These are phyloP conservation scores for Crypturellus undulatus DNA, from an alignment of 2,113 vertebrate genomes.

Conservation along the genomic window DNA sequence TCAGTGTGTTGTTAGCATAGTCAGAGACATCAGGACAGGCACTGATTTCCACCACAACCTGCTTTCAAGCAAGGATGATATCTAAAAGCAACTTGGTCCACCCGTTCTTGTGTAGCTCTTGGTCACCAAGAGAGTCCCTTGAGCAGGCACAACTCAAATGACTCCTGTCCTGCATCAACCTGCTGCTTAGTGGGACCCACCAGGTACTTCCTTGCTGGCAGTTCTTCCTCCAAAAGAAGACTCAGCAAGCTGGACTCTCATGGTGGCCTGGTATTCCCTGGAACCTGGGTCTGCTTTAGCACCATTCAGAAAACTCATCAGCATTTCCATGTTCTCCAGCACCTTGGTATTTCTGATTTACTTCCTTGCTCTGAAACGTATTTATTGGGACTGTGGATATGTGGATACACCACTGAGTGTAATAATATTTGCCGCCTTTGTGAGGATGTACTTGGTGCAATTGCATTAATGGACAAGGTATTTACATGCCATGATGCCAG, in stretches of 20 bases:
- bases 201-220: not conserved
- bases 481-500: fast-evolving
- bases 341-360: not conserved
- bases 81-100: not conserved
- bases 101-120: not conserved
- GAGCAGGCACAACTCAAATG: not conserved
- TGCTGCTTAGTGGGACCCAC: slow-evolving; percentile 19
- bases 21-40: not conserved
- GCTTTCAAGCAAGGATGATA: not conserved
- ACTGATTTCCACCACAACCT: not conserved
- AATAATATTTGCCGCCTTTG: not conserved
- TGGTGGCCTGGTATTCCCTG: not conserved
- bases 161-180: not conserved
- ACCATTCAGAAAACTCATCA: not conserved
- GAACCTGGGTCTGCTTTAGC: not conserved
- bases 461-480: not conserved
- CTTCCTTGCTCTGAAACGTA: not conserved
- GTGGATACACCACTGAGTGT: too few relatives aligned
- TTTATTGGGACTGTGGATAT: not conserved
- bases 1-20: fast-evolving
- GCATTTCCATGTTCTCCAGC: not conserved
- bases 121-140: not conserved
- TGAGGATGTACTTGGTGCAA: not conserved
- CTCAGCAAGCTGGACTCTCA: not conserved
- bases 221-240: slow-evolving; percentile 31